Percentiles rank a stretch among this genome's conserved stretches.
These are phyloP conservation scores for Congeria kusceri DNA, from an alignment of 2,888 invertebrate genomes.

Conservation along the genomic window DNA sequence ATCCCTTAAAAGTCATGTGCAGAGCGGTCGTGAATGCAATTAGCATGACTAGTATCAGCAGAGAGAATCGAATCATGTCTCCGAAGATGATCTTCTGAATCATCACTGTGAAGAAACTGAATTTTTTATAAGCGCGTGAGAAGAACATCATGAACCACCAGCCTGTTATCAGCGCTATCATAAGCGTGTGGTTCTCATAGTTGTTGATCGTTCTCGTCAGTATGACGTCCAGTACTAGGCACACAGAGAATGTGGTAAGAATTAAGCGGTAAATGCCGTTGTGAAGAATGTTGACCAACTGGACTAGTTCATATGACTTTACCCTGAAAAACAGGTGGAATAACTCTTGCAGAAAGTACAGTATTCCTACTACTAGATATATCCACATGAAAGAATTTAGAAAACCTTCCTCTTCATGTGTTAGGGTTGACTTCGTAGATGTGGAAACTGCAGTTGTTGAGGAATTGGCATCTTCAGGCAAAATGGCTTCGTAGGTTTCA, in stretches of 20 bases:
- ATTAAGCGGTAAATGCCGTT: slow-evolving; percentile 59
- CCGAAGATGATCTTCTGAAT: slow-evolving; percentile 74
- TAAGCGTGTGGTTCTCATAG: slow-evolving; percentile 64
- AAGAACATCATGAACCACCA: slow-evolving; percentile 78
- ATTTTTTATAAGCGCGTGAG: slow-evolving; percentile 69
- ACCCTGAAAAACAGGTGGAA: slow-evolving; percentile 48
- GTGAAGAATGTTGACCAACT: slow-evolving; percentile 54
- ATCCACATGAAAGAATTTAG: slow-evolving; percentile 45
- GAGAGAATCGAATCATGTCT: slow-evolving; percentile 68
- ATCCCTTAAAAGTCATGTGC: slow-evolving; percentile 69
- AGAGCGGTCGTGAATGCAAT: slow-evolving; percentile 74
- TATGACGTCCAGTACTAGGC: slow-evolving; percentile 64
- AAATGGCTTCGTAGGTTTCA: slow-evolving; percentile 30
- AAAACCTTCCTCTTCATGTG: slow-evolving; percentile 28
- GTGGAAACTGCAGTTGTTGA: neutral
- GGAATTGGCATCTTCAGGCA: neutral
- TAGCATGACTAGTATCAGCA: slow-evolving; percentile 69
- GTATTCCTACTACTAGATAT: slow-evolving; percentile 52
- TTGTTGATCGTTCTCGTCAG: slow-evolving; percentile 31
- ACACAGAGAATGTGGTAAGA: slow-evolving; percentile 63
- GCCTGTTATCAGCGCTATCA: slow-evolving; percentile 71
- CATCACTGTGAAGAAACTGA: slow-evolving; percentile 78
- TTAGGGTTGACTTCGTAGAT: neutral
- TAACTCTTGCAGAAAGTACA: slow-evolving; percentile 51
- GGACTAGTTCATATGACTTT: slow-evolving; percentile 43